Evolutionary conservation across 1,140 invertebrate genomes (phyloP).

Genomic region (Diprion similis): DNA sequence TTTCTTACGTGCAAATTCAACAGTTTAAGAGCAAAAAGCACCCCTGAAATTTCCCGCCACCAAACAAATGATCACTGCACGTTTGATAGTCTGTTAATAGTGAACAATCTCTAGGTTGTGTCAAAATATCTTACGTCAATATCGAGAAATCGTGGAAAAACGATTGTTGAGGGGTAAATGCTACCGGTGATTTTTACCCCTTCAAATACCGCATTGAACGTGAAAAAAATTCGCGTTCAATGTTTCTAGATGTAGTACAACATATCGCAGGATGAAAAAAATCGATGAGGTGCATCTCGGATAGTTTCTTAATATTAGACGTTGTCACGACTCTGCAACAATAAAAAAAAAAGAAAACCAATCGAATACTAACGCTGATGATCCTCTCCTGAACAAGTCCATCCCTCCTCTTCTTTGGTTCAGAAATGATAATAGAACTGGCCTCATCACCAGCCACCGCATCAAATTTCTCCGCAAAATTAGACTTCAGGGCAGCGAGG

Average conservation of each 20-base stretch:
- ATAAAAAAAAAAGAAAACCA: conserved; percentile 30
- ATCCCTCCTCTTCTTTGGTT: conserved; percentile 56
- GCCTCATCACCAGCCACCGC: conserved; percentile 2
- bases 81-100: no score
- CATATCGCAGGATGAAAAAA: background rate
- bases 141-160: no score
- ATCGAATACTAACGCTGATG: conserved; percentile 69
- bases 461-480: conserved; percentile 32
- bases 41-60: background rate
- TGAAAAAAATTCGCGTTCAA: background rate
- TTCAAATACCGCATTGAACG: no score
- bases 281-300: background rate
- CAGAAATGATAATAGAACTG: conserved; percentile 26
- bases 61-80: no score
- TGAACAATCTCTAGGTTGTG: no score
- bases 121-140: no score
- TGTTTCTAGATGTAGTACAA: background rate
- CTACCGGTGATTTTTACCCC: no score
- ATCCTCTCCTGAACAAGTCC: conserved; percentile 72
- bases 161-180: no score
- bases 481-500: conserved; percentile 23
- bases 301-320: background rate
- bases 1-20: no score
- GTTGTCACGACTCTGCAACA: background rate
- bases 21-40: no score